Percentiles rank a stretch among this genome's conserved stretches.
These are phyloP conservation scores for Phylloscopus trochiloides DNA, from an alignment of 2,113 vertebrate species.

Conservation along the genomic window DNA sequence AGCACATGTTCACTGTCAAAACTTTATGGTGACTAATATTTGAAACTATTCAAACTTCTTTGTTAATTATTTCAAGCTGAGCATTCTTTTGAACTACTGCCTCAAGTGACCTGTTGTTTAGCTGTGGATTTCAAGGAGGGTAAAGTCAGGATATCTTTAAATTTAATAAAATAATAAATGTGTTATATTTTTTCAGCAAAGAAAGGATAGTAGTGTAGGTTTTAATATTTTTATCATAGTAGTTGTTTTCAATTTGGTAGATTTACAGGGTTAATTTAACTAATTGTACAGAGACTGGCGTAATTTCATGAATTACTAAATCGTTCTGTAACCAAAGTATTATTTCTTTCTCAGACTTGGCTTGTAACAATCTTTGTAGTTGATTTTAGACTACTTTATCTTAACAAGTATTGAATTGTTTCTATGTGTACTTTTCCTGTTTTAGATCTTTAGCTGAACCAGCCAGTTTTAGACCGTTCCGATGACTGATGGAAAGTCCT, in stretches of 20 bases:
- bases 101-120: background rate
- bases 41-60: background rate
- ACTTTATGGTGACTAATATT: background rate
- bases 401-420: background rate
- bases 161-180: background rate
- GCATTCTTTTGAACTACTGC: background rate
- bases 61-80: slow-evolving; percentile 14
- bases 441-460: background rate
- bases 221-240: background rate
- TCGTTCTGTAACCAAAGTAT: background rate
- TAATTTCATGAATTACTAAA: background rate
- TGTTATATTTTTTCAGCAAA: background rate
- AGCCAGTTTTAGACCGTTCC: background rate
- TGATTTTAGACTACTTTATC: background rate
- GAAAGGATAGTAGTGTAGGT: background rate
- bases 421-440: background rate
- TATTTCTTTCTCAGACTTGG: background rate
- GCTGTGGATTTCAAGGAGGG: background rate
- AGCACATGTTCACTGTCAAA: background rate
- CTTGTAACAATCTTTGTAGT: background rate
- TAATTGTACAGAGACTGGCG: background rate
- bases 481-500: background rate
- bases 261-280: background rate
- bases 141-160: background rate
- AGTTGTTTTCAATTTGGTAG: background rate